Evolutionary conservation across 2,113 vertebrate species (phyloP).

Genomic region (Psettodes erumei): DNA sequence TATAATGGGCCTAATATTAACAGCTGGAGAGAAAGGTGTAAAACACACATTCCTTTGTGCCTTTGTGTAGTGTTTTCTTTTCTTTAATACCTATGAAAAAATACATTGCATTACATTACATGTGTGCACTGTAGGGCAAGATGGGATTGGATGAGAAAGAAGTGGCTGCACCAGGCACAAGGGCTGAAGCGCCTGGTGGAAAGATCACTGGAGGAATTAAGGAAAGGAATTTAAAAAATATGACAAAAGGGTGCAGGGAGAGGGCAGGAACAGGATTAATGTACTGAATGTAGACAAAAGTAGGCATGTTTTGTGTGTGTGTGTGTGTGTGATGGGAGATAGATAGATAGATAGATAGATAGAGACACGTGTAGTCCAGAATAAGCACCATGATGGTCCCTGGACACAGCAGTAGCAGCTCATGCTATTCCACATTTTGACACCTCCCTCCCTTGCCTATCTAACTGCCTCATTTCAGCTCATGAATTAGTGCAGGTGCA

Average conservation of each 20-base stretch:
- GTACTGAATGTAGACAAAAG: slow-evolving; percentile 42
- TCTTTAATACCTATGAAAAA: neutral
- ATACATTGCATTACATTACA: slow-evolving; percentile 11
- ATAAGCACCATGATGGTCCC: slow-evolving; percentile 66
- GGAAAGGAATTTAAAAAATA: slow-evolving; percentile 35
- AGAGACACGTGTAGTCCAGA: slow-evolving; percentile 74
- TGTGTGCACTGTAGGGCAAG: slow-evolving; percentile 20
- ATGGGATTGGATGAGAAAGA: slow-evolving; percentile 9
- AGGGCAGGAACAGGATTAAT: slow-evolving; percentile 56
- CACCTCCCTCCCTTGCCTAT: slow-evolving; percentile 56
- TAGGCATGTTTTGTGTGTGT: slow-evolving; percentile 40
- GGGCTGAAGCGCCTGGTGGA: neutral
- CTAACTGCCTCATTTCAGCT: slow-evolving; percentile 36
- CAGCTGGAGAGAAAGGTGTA: neutral
- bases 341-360: slow-evolving; percentile 27
- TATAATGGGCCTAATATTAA: neutral
- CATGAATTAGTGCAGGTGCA: slow-evolving; percentile 17
- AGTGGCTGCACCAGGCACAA: neutral
- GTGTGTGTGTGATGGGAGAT: neutral
- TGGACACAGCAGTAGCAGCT: slow-evolving; percentile 55
- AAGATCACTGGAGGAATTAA: slow-evolving; percentile 41
- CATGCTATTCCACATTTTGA: slow-evolving; percentile 46
- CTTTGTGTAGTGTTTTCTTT: no score
- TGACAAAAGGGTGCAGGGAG: slow-evolving; percentile 39
- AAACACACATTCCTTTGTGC: neutral